These are phyloP conservation scores for Xestia sexstrigata DNA, from an alignment of 2,888 invertebrate genomes.

Conservation along the genomic window DNA sequence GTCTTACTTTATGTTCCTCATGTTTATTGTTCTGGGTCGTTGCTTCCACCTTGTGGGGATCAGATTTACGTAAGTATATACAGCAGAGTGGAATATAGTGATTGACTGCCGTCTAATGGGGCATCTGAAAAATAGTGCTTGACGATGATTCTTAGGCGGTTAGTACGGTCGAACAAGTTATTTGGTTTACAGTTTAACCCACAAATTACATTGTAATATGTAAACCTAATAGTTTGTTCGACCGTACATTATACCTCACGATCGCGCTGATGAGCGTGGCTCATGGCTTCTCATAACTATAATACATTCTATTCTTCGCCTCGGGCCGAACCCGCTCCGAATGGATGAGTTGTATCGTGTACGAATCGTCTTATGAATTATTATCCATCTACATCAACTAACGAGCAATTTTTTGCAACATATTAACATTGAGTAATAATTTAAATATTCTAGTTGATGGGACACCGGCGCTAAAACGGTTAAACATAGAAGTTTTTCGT, in stretches of 20 bases:
- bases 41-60: conserved; percentile 17
- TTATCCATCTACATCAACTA: background rate
- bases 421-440: background rate
- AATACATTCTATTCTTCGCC: background rate
- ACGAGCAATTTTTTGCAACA: background rate
- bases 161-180: too few relatives aligned
- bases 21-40: conserved; percentile 46
- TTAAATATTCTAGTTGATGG: too few relatives aligned
- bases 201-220: too few relatives aligned
- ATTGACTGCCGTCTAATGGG: conserved; percentile 37
- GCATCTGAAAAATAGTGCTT: conserved; percentile 22
- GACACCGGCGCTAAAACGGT: too few relatives aligned
- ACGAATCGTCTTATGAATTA: background rate
- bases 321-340: background rate
- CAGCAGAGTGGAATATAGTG: conserved; percentile 26
- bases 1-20: conserved; percentile 36
- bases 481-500: too few relatives aligned
- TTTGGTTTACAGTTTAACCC: too few relatives aligned
- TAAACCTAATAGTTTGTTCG: too few relatives aligned
- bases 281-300: too few relatives aligned
- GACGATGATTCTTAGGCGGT: background rate
- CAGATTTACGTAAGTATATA: conserved; percentile 2
- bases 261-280: too few relatives aligned
- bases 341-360: background rate
- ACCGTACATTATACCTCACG: background rate